Conservation (phyloP, 2,797 vertebrate species). For the Sternarchorhynchus goeldii region DNA sequence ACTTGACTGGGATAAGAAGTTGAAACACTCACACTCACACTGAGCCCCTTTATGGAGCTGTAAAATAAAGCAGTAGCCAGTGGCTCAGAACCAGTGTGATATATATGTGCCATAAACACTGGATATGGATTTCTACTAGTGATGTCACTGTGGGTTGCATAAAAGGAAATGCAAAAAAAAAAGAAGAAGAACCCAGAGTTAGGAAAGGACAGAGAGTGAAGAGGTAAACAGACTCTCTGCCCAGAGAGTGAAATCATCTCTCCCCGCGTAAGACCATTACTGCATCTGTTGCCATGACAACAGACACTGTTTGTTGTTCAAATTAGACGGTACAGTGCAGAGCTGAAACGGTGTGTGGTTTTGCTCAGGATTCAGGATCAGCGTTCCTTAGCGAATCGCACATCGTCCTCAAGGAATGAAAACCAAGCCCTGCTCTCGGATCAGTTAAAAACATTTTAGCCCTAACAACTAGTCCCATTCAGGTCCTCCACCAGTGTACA, state of each 20-base stretch:
- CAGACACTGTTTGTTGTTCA: conserved; percentile 61
- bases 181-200: background rate
- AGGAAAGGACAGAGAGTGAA: conserved; percentile 32
- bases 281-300: conserved; percentile 52
- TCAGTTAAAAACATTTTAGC: conserved; percentile 28
- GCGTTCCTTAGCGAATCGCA: background rate
- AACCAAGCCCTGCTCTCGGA: conserved; percentile 6
- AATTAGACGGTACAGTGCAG: conserved; percentile 47
- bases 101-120: background rate
- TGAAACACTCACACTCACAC: background rate
- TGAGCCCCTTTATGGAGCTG: background rate
- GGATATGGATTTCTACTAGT: background rate
- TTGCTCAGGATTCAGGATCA: conserved; percentile 25
- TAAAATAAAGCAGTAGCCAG: background rate
- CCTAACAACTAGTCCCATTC: conserved; percentile 24
- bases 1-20: background rate
- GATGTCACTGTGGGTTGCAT: conserved; percentile 28
- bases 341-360: conserved; percentile 34
- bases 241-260: conserved; percentile 51
- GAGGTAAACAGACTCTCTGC: conserved; percentile 48
- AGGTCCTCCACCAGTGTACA: conserved; percentile 12
- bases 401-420: background rate
- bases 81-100: background rate
- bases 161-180: conserved; percentile 26
- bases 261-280: conserved; percentile 47